Evolutionary conservation across 2,797 vertebrate genomes (phyloP).

Genomic region (Selene dorsalis): DNA sequence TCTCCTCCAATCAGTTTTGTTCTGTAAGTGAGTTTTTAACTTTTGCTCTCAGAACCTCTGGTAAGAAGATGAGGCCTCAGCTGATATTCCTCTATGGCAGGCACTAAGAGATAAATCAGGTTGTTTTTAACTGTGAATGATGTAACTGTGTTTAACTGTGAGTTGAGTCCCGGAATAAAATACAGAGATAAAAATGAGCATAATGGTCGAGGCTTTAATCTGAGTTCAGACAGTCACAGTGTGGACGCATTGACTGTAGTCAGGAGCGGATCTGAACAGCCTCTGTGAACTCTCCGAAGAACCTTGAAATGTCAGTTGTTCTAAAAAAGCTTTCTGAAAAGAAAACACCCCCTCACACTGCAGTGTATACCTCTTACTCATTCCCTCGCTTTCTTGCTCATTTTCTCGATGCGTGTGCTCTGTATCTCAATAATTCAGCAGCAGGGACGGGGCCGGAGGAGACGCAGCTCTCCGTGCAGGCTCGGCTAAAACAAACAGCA

Average conservation of each 20-base stretch:
- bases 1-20: no score
- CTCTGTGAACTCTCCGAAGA: neutral
- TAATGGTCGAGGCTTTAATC: neutral
- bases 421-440: constrained; percentile 57
- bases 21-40: no score
- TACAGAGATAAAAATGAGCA: neutral
- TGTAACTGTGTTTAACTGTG: no score
- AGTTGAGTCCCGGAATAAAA: neutral
- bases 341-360: constrained; percentile 8
- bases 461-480: constrained; percentile 23
- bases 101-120: no score
- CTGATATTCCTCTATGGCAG: no score
- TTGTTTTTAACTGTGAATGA: neutral
- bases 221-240: neutral
- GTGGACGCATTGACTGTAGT: neutral
- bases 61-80: no score
- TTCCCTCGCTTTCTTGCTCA: neutral
- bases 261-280: neutral
- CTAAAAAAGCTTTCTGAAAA: neutral
- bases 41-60: no score
- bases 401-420: constrained; percentile 9
- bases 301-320: neutral
- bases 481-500: constrained; percentile 44
- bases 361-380: constrained; percentile 7
- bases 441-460: constrained; percentile 10